These are phyloP conservation scores for Priocnemis perturbator DNA, from an alignment of 2,888 invertebrate species.

Conservation along the genomic window DNA sequence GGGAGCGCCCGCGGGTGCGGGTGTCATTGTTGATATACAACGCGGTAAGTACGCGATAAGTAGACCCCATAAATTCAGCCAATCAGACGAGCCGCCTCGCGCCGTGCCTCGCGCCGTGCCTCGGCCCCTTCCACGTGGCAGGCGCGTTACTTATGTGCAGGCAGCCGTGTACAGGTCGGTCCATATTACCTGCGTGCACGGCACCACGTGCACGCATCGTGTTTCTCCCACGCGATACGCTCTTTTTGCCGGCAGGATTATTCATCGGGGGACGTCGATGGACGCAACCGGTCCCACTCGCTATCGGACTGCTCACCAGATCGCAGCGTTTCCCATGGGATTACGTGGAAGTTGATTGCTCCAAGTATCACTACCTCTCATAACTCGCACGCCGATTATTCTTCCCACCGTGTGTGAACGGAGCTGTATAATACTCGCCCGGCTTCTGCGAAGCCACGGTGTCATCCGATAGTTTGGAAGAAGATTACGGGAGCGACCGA, in stretches of 20 bases:
- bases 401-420: no score
- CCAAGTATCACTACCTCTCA: no score
- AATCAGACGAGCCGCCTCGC: slow-evolving; percentile 72
- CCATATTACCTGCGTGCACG: slow-evolving; percentile 46
- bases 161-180: slow-evolving; percentile 51
- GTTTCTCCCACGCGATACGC: slow-evolving; percentile 46
- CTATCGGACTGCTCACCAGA: background rate
- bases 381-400: no score
- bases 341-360: no score
- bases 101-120: slow-evolving; percentile 61
- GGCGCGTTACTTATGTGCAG: slow-evolving; percentile 59
- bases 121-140: slow-evolving; percentile 42
- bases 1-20: slow-evolving; percentile 71
- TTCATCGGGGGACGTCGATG: slow-evolving; percentile 29
- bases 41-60: slow-evolving; percentile 75
- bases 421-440: no score
- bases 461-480: no score
- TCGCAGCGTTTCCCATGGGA: no score
- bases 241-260: slow-evolving; percentile 25
- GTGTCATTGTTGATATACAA: slow-evolving; percentile 75
- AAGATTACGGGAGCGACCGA: no score
- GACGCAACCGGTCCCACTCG: background rate
- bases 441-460: no score
- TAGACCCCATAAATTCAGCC: slow-evolving; percentile 74
- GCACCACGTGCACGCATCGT: slow-evolving; percentile 25